Percentiles rank a stretch among this genome's conserved stretches.
Conservation (phyloP, 2,888 invertebrate species). For the Thyatira batis region DNA sequence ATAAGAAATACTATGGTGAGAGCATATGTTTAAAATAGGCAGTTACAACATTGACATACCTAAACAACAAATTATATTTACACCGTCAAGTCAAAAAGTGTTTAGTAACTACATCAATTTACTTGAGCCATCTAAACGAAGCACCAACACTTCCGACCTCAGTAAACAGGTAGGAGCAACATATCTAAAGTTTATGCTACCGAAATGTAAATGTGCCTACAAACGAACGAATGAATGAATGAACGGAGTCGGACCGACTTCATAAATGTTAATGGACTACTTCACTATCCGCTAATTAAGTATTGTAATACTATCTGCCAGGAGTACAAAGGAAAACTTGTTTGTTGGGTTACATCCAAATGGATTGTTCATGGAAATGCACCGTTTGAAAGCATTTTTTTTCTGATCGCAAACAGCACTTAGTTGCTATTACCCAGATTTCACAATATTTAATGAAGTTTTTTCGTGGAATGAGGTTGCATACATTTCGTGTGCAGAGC, state of each 20-base stretch:
- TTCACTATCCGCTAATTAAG: constrained; percentile 4
- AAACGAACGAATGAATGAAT: constrained; percentile 35
- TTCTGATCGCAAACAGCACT: background rate
- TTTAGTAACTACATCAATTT: constrained; percentile 2
- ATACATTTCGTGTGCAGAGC: too few relatives aligned
- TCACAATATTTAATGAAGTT: background rate
- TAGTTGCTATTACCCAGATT: background rate
- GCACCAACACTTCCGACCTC: constrained; percentile 61
- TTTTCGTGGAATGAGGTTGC: background rate
- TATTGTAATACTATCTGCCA: constrained; percentile 4
- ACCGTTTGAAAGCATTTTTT: constrained; percentile 2
- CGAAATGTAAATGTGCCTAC: constrained; percentile 54
- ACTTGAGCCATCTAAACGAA: constrained; percentile 32
- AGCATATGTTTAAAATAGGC: too few relatives aligned
- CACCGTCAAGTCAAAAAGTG: background rate
- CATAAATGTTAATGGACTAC: constrained; percentile 19
- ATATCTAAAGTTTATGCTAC: constrained; percentile 69
- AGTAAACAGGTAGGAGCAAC: constrained; percentile 73
- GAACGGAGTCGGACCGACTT: constrained; percentile 16
- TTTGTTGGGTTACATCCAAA: constrained; percentile 1
- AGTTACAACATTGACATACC: too few relatives aligned
- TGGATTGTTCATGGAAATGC: constrained; percentile 4
- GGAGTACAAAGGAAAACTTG: constrained; percentile 2
- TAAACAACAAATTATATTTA: too few relatives aligned
- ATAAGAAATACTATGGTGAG: too few relatives aligned